Evolutionary conservation across 2,797 vertebrate genomes (phyloP).

Genomic region (Gobio occitaniae): DNA sequence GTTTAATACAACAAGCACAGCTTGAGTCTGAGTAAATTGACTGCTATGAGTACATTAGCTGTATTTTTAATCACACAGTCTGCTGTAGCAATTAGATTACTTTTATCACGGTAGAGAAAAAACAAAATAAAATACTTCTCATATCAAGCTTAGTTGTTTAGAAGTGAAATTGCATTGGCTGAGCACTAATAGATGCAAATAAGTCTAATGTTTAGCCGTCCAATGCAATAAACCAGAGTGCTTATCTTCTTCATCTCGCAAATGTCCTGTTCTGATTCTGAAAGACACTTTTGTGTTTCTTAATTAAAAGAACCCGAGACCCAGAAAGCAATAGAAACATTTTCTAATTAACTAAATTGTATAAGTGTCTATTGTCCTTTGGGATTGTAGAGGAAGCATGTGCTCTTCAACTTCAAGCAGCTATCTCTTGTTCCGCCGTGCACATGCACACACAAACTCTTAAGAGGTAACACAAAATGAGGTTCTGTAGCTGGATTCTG

Average conservation of each 20-base stretch:
- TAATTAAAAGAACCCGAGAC: conserved; percentile 79
- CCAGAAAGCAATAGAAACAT: conserved; percentile 79
- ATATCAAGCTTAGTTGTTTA: conserved; percentile 31
- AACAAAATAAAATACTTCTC: conserved; percentile 23
- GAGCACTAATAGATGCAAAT: conserved; percentile 47
- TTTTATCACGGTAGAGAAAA: neutral
- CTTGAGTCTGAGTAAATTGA: conserved; percentile 60
- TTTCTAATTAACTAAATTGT: conserved; percentile 80
- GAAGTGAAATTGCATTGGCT: conserved; percentile 23
- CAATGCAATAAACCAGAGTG: conserved; percentile 49
- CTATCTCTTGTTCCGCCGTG: conserved; percentile 69
- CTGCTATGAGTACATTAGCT: conserved; percentile 46
- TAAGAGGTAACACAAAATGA: conserved; percentile 65
- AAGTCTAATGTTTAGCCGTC: conserved; percentile 55
- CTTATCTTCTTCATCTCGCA: conserved; percentile 69
- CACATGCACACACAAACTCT: conserved; percentile 34
- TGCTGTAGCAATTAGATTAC: conserved; percentile 43
- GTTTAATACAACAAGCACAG: conserved; percentile 42
- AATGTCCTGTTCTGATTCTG: conserved; percentile 64
- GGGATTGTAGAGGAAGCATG: conserved; percentile 58
- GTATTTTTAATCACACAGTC: conserved; percentile 48
- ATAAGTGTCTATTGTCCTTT: conserved; percentile 69
- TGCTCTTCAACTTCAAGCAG: conserved; percentile 67
- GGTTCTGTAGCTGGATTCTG: conserved; percentile 68
- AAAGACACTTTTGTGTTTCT: conserved; percentile 75